Conservation (phyloP, 1,140 invertebrate genomes). For the Pygmarrhopalites habei region DNA sequence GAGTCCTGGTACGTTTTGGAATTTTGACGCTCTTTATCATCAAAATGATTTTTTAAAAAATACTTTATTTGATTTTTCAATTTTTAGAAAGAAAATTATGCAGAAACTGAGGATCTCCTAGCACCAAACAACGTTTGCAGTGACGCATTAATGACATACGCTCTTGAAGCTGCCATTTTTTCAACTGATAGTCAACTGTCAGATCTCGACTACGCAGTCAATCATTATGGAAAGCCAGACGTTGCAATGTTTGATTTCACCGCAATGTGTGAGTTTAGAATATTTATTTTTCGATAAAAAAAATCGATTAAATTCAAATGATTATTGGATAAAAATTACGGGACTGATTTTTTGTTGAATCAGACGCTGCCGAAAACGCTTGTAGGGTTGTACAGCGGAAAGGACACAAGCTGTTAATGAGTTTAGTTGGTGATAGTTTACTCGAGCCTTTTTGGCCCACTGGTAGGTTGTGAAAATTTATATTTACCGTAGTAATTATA, state of each 20-base stretch:
- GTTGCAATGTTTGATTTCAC: conserved; percentile 99
- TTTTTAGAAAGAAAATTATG: conserved; percentile 75
- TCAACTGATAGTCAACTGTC: conserved; percentile 87
- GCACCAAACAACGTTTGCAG: conserved; percentile 84
- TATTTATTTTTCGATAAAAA: no score
- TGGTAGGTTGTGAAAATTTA: no score
- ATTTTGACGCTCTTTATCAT: no score
- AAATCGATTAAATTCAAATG: no score
- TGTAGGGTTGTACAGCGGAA: conserved; percentile 69
- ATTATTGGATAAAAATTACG: no score
- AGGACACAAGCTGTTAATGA: conserved; percentile 72
- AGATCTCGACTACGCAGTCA: conserved; percentile 88
- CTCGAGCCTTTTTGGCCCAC: no score
- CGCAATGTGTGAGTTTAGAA: conserved; percentile 96
- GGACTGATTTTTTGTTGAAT: no score
- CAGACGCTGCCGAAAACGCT: conserved; percentile 92
- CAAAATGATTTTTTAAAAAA: no score
- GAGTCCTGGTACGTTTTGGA: conserved; percentile 83
- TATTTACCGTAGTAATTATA: no score
- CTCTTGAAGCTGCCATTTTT: conserved; percentile 90
- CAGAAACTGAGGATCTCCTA: conserved; percentile 80
- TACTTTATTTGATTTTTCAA: conserved; percentile 16
- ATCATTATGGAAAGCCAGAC: conserved; percentile 95
- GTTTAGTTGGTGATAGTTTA: conserved; percentile 90
- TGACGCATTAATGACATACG: conserved; percentile 81